Base-by-base conservation (phyloP, 2,888 invertebrate species). In the Coecobrya sp. region DNA sequence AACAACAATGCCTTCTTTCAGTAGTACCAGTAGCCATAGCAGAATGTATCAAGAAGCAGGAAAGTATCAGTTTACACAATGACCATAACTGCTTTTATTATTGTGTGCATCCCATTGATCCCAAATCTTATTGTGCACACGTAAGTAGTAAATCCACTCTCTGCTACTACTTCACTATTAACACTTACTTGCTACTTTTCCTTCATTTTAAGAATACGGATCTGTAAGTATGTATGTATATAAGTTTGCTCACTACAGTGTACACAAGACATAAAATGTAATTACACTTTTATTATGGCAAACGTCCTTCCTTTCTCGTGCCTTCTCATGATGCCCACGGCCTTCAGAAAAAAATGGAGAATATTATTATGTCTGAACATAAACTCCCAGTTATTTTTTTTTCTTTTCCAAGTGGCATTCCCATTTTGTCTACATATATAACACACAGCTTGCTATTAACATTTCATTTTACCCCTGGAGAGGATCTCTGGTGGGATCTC, bases 301-400 rank as follows among this genome's bases (percentile, higher is more conserved):
- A 89, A 68, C 89, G 90, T 90, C 84, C 76, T 85, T 90, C 85
- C 85, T 49, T 49, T 25, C 62, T 85, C 73, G 85, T 90, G 81
- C 19, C 73, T 70, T 89, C 82, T 68, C 81, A 81, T 81, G 42
- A 70, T 89, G 89, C 49, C 82, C 89, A 90, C 85, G 90, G 90
- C 90, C 90, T 90, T 90, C 90, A 85, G 59, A 73, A 22, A 49
- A 49, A 90, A 36, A 36, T 36, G 7, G 7, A 36, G 36, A 36
- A 36, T 36, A 36, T 36, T 36, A 36, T 49, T 49, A 70, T 59
- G 19, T 62, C 52, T 36, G 25, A 59, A 89, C 73, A 84, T 90
- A 59, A 85, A 85, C 90, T 76, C 84, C 85, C 89, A 84, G 19
- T 42, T 42, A 42, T 42, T 10, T 42, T 42, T 42, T 10, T 10